A percentile compares a stretch with the other conserved stretches of the same genome.
Evolutionary conservation across 2,113 vertebrate genomes (phyloP).

Genomic region (Uropsilus gracilis): DNA sequence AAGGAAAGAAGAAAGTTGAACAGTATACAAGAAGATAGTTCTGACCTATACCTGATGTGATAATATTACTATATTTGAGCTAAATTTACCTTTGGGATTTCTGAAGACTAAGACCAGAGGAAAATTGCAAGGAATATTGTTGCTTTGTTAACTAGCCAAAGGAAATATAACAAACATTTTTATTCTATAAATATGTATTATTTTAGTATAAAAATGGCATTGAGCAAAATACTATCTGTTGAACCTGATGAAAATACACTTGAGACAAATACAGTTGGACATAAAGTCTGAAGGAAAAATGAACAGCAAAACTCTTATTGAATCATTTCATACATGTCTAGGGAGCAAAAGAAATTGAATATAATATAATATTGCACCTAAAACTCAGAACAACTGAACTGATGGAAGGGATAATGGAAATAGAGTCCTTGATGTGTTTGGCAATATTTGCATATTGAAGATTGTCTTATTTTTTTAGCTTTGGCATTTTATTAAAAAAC

Average conservation of each 20-base stretch:
- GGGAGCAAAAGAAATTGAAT: not conserved
- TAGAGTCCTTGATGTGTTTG: not conserved
- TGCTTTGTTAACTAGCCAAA: not conserved
- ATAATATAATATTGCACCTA: not conserved
- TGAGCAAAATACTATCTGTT: not conserved
- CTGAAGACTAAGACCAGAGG: not conserved
- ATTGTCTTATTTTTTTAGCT: not conserved
- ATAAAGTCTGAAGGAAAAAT: not conserved
- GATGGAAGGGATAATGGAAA: not conserved
- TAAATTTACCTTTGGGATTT: not conserved
- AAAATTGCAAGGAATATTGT: not conserved
- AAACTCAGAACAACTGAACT: not conserved
- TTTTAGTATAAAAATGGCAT: not conserved
- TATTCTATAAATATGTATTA: not conserved
- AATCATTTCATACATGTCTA: not conserved
- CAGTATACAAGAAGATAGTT: not conserved
- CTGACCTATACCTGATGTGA: not conserved
- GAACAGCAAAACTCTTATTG: not conserved
- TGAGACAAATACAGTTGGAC: not conserved
- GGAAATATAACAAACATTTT: not conserved
- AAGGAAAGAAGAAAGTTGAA: not conserved
- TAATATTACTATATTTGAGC: not conserved
- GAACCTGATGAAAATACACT: not conserved
- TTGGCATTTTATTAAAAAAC: not conserved
- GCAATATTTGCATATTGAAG: not conserved